Evolutionary conservation across 2,888 invertebrate genomes (phyloP).

Genomic region (Leptopilina syphax): DNA sequence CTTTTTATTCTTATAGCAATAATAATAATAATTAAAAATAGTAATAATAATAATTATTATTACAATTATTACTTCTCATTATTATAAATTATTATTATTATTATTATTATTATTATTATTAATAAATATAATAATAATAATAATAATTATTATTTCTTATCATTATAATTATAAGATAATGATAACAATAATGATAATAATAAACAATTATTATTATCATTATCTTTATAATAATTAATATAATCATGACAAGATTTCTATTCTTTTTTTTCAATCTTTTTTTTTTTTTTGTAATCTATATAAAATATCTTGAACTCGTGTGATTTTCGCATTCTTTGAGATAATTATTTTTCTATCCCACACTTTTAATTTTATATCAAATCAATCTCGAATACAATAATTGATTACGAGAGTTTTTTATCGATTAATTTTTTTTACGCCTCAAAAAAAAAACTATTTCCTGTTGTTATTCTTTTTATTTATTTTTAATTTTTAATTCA

Average conservation of each 20-base stretch:
- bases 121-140: no score
- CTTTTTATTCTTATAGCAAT: no score
- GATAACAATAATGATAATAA: no score
- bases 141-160: no score
- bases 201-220: no score
- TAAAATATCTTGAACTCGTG: background rate
- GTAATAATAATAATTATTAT: conserved; percentile 41
- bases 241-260: no score
- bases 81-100: conserved; percentile 26
- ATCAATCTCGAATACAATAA: background rate
- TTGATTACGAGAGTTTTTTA: background rate
- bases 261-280: no score
- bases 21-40: no score
- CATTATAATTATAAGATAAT: no score
- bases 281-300: conserved; percentile 21
- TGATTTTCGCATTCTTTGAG: conserved; percentile 14
- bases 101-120: no score
- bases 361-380: no score
- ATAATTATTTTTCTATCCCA: background rate
- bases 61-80: conserved; percentile 45
- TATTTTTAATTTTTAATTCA: background rate
- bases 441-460: conserved; percentile 10
- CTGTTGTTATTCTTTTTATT: background rate
- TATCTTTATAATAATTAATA: no score
- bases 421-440: background rate